Evolutionary conservation across 2,113 vertebrate species (phyloP), one percentile per base, ranked within the genome.

Genomic region (Menura novaehollandiae): DNA sequence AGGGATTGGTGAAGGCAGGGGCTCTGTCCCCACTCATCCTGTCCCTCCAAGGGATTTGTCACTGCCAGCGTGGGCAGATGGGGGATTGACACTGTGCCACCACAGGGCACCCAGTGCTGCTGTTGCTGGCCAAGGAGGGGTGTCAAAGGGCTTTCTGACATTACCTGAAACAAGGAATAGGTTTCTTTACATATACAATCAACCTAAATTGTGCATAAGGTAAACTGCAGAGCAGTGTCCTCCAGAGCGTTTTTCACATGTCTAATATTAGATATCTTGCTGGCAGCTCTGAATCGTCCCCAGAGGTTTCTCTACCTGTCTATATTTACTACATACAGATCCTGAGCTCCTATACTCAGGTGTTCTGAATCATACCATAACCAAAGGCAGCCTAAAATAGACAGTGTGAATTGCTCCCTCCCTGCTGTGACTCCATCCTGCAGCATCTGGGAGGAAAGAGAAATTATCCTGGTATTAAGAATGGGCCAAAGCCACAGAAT

Each of bases 191-290:
- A 56, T 7, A 28, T 74, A 95, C 33, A 75, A 89, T 93, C 88
- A 78, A 49, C 24, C 62, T 84, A 93, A 87, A 91, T 60, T 95
- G 93, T 86, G 91, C 94, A 60, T 47, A 82, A 91, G 73, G 52
- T 74, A 89, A 96, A 78, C 60, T 64, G 95, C 91, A 93, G 92
- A 94, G 93, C 87, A 66, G 81, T 47, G 68, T 44, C 19, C 85
- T 56, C 73, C 3, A 2, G 91, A 93, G 86, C 1, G 0, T 67
- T 59, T 67, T 87, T 87, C 91, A 81, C 93, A 84, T n/a, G 56
- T 95, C 96, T 95, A 96, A 95, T 89, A 96, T 95, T 95, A 95
- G 94, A 67, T 53, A 47, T 44, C 84, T 77, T 52, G 73, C 80
- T 93, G 73, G 89, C 80, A 5, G 94, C 93, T 95, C 80, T n/a